phyloP scores from a whole-genome alignment of 1,140 invertebrate genomes.

The Reticulitermes speratus region DNA sequence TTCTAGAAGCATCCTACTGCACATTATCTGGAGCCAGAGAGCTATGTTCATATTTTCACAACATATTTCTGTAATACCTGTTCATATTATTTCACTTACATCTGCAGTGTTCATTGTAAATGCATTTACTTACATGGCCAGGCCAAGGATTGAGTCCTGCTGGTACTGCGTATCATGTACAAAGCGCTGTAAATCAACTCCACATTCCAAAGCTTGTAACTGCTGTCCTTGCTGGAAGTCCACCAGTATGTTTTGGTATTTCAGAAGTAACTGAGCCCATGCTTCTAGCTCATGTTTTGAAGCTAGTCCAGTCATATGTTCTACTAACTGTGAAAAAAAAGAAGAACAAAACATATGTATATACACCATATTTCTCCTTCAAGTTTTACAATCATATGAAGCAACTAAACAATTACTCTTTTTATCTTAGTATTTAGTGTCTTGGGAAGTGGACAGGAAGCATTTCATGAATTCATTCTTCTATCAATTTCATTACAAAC shows the following conservation, averaged over 20 bases:
- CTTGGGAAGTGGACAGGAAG: no score
- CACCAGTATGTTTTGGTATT: constrained; percentile 39
- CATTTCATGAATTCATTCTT: no score
- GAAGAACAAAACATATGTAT: no score
- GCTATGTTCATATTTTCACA: no score
- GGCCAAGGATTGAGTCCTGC: constrained; percentile 53
- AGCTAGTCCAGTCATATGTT: constrained; percentile 13
- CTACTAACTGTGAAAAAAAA: constrained; percentile 15
- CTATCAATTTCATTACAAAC: background rate
- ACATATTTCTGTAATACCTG: no score
- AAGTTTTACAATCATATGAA: no score
- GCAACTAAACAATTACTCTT: no score
- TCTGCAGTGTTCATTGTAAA: background rate
- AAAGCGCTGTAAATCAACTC: constrained; percentile 52
- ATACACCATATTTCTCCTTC: constrained; percentile 9
- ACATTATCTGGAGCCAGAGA: no score
- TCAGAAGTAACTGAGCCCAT: constrained; percentile 24
- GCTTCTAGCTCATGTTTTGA: background rate
- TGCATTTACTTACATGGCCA: constrained; percentile 51
- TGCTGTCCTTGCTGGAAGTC: constrained; percentile 50
- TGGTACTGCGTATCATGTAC: constrained; percentile 50
- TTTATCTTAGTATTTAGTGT: no score
- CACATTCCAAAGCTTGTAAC: constrained; percentile 47
- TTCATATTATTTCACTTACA: no score
- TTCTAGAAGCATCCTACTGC: no score